Conservation (phyloP, 2,797 vertebrate genomes). For the Ctenochaetus hawaiiensis region DNA sequence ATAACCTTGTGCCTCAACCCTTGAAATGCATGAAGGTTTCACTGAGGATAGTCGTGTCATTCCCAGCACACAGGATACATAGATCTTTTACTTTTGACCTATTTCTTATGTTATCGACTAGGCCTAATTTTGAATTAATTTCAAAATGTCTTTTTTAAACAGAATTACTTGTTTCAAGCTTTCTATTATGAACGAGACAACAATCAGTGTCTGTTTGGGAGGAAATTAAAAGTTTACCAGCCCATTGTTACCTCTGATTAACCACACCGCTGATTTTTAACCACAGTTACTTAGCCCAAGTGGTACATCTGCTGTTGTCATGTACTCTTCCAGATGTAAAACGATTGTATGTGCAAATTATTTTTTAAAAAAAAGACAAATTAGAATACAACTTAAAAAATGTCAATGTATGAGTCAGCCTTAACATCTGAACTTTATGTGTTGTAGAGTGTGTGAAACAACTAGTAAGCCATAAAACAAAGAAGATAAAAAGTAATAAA, state of each 20-base stretch:
- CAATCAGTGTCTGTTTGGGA: constrained; percentile 2
- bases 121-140: not conserved
- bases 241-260: not conserved
- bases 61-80: not conserved
- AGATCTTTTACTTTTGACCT: not conserved
- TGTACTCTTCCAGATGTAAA: not conserved
- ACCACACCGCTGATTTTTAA: not conserved
- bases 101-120: too few relatives aligned
- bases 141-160: not conserved
- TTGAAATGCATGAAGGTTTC: not conserved
- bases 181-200: not conserved
- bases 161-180: not conserved
- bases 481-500: too few relatives aligned
- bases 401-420: too few relatives aligned
- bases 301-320: not conserved
- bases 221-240: not conserved
- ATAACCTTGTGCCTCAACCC: too few relatives aligned
- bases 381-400: not conserved
- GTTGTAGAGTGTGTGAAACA: too few relatives aligned
- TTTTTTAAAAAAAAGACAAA: not conserved
- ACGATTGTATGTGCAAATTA: not conserved
- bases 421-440: too few relatives aligned
- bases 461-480: too few relatives aligned
- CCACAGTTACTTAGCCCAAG: not conserved
- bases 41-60: not conserved